These are phyloP conservation scores for Distichodus sexfasciatus DNA, from an alignment of 2,797 vertebrate genomes.

Conservation along the genomic window DNA sequence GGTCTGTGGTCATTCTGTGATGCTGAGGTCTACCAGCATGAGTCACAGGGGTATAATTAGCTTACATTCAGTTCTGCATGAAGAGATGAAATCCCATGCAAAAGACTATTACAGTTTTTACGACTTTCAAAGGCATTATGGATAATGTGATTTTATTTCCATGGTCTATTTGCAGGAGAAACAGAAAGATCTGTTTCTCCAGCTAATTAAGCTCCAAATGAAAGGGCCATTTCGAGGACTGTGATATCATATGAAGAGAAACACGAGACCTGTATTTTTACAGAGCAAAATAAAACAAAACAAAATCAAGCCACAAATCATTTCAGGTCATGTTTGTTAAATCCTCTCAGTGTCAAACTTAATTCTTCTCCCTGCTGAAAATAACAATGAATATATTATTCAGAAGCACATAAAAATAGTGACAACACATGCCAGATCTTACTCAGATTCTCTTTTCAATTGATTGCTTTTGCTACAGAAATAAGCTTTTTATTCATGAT, in stretches of 20 bases:
- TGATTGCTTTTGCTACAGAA: background rate
- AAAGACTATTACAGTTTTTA: slow-evolving; percentile 19
- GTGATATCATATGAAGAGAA: background rate
- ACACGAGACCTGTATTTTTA: background rate
- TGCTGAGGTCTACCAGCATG: background rate
- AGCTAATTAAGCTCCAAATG: slow-evolving; percentile 37
- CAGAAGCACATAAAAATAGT: background rate
- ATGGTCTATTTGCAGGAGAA: slow-evolving; percentile 37
- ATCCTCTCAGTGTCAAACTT: background rate
- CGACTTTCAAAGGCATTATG: slow-evolving; percentile 29
- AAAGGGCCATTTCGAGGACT: background rate
- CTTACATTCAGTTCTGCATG: slow-evolving; percentile 6
- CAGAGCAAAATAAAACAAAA: too few relatives aligned
- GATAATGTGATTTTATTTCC: slow-evolving; percentile 40
- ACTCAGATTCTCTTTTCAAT: background rate
- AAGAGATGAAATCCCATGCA: slow-evolving; percentile 23
- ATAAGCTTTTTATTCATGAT: too few relatives aligned
- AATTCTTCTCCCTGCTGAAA: background rate
- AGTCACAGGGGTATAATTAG: slow-evolving; percentile 21
- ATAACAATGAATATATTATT: background rate
- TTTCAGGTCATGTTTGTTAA: background rate
- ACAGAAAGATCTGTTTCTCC: slow-evolving; percentile 23
- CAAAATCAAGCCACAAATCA: background rate
- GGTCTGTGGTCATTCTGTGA: background rate
- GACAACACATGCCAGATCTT: too few relatives aligned